Percentiles rank a stretch among this genome's conserved stretches.
These are phyloP conservation scores for Caenorhabditis brenneri DNA, from an alignment of 1,140 invertebrate genomes.

Conservation along the genomic window DNA sequence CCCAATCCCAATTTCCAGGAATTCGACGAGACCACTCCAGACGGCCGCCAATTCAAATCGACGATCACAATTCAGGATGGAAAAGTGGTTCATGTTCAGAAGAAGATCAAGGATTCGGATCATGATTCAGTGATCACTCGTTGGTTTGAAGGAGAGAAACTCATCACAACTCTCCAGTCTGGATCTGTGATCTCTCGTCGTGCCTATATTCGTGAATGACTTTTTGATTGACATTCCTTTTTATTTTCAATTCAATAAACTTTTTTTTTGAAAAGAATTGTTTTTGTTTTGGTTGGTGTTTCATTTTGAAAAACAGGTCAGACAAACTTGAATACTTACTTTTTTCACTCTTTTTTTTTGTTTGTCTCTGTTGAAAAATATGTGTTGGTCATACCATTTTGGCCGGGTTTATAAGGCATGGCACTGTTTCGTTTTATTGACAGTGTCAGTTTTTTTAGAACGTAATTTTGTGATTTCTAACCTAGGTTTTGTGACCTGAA, in stretches of 20 bases:
- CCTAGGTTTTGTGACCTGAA: no score
- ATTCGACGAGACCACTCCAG: constrained; percentile 50
- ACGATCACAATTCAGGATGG: constrained; percentile 45
- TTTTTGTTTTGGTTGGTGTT: background rate
- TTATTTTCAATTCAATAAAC: background rate
- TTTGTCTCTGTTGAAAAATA: background rate
- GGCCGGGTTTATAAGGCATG: background rate
- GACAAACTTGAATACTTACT: background rate
- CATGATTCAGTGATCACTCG: constrained; percentile 40
- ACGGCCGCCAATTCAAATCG: constrained; percentile 52
- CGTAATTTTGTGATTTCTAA: background rate
- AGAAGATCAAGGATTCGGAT: constrained; percentile 43
- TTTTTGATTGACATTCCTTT: background rate
- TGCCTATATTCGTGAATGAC: constrained; percentile 11
- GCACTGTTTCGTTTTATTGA: background rate
- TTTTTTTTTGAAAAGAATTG: background rate
- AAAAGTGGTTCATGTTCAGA: constrained; percentile 54
- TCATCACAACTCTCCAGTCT: constrained; percentile 26
- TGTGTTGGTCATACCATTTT: background rate
- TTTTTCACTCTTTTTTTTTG: background rate
- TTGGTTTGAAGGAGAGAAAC: constrained; percentile 20
- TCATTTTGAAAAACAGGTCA: background rate
- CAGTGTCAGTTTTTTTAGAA: background rate
- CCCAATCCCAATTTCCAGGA: background rate
- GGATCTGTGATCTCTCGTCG: constrained; percentile 27